phyloP scores from a whole-genome alignment of 2,888 invertebrate species.

The Acrobasis consociella region DNA sequence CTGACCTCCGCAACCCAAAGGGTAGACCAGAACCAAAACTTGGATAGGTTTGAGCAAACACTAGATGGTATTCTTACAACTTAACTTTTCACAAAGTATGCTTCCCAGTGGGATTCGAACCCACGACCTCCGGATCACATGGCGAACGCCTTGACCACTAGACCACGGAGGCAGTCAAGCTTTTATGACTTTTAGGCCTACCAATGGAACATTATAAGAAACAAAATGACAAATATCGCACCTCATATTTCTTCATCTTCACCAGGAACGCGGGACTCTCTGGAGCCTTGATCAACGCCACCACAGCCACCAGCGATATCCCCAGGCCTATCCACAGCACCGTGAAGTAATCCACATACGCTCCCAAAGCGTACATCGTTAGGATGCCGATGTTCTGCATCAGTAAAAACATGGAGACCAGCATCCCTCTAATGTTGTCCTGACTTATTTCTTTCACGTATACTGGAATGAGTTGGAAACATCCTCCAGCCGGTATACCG shows the following conservation, averaged over 20 bases:
- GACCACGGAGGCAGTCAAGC: no score
- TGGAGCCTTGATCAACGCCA: conserved; percentile 57
- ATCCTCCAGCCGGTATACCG: conserved; percentile 58
- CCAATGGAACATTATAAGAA: no score
- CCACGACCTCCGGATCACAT: no score
- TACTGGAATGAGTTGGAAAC: conserved; percentile 57
- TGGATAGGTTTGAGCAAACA: no score
- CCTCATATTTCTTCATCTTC: conserved; percentile 55
- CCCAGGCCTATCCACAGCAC: conserved; percentile 51
- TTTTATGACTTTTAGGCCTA: no score
- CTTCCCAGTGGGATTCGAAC: no score
- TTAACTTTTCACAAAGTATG: no score
- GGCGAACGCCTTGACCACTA: no score
- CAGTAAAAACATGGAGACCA: conserved; percentile 54
- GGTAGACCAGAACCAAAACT: no score
- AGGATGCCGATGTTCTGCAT: conserved; percentile 56
- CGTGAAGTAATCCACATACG: conserved; percentile 52
- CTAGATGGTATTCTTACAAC: no score
- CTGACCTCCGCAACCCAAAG: no score
- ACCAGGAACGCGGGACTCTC: conserved; percentile 66
- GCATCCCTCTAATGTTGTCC: conserved; percentile 55
- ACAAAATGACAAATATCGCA: conserved; percentile 39
- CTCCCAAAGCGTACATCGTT: conserved; percentile 58
- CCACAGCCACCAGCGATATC: conserved; percentile 47
- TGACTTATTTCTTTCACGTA: conserved; percentile 66